Base-by-base conservation (phyloP, 1,140 invertebrate species). In the Steinernema khuongi region DNA sequence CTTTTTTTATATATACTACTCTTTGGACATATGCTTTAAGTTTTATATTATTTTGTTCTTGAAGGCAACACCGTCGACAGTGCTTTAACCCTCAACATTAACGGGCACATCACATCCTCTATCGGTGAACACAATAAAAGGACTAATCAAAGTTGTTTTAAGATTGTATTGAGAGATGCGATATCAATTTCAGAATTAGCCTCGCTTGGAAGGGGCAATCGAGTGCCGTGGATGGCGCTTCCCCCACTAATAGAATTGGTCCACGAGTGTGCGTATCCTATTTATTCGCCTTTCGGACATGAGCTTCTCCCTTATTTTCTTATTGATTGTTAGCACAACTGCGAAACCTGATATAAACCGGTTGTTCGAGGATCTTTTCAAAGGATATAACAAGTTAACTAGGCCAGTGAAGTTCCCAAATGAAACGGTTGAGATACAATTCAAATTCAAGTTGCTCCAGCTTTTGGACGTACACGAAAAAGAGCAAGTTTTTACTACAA, bases 361-460 rank as follows among this genome's bases (percentile, higher is more conserved):
- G 0, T 43, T 80, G 31, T 81, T 81, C 44, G 79, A 80, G 74
- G 94, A 97, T 87, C 88, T 97, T 44, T 88, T 97, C 67, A 93
- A 92, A 79, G 93, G 93, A 86, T 97, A 98, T 86, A 97, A 97
- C 88, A 90, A 93, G 78, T 89, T 97, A 29, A 95, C 96, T 73
- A 88, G 94, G 79, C 94, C 94, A 0, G 94, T 96, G 18, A 91
- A 90, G 79, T 93, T 95, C 85, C 94, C 94, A 85, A 93, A 91
- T 1, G 92, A 96, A 82, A 93, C 92, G 17, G 91, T 96, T 14
- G 88, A 93, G 33, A 94, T 97, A 41, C 93, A 94, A 86, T 88
- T 97, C 33, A 94, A 94, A 28, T 79, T 83, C 22, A 79, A 83
- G 72, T 69, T 83, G 4, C 68, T 77, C 11, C 81, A 85, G 71